Evolutionary conservation across 2,797 vertebrate species (phyloP).

Genomic region (Clamator glandarius): DNA sequence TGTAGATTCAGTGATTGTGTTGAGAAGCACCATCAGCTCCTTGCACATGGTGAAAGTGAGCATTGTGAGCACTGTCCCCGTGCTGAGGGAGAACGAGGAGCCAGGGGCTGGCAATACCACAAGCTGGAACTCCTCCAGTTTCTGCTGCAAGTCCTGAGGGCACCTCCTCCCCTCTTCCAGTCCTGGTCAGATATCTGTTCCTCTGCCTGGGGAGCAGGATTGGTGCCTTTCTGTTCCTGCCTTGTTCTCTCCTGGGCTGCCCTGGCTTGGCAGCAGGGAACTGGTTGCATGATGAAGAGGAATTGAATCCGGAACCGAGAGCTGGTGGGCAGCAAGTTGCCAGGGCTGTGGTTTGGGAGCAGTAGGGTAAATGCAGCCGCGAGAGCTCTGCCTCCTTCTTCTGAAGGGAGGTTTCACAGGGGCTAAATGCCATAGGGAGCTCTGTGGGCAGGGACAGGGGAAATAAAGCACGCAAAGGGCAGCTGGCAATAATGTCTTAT

Average conservation of each 20-base stretch:
- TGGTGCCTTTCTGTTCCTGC: background rate
- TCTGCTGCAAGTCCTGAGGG: background rate
- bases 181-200: background rate
- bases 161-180: background rate
- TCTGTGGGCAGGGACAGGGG: background rate
- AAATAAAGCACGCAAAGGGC: background rate
- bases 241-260: background rate
- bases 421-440: background rate
- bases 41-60: background rate
- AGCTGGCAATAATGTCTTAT: background rate
- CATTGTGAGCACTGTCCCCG: rapidly evolving
- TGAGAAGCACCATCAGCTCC: rapidly evolving
- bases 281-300: background rate
- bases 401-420: background rate
- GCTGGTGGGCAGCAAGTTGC: background rate
- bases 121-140: background rate
- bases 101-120: background rate
- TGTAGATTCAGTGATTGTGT: rapidly evolving
- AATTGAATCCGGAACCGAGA: conserved; percentile 29
- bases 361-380: background rate
- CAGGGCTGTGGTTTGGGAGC: background rate
- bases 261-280: background rate
- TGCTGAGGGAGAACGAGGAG: rapidly evolving
- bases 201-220: background rate
- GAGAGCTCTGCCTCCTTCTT: background rate